A percentile compares a stretch with the other conserved stretches of the same genome.
These are phyloP conservation scores for Ophioninae sp. DNA, from an alignment of 2,888 invertebrate species.

Conservation along the genomic window DNA sequence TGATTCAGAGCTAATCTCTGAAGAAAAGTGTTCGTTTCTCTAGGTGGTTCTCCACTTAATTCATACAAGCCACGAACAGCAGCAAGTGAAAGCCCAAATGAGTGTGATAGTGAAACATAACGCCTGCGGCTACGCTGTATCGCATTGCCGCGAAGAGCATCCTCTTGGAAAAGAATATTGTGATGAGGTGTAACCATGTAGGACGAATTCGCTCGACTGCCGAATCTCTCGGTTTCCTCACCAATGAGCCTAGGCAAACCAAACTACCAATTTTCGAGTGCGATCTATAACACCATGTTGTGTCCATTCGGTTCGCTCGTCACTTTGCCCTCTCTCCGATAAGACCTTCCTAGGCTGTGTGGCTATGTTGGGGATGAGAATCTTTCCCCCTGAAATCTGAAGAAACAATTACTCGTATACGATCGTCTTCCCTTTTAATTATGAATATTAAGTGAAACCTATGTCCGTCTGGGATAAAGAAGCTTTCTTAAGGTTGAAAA, in stretches of 20 bases:
- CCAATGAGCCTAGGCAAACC: constrained; percentile 50
- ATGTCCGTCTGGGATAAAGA: too few relatives aligned
- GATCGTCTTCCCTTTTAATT: too few relatives aligned
- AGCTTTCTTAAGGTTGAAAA: too few relatives aligned
- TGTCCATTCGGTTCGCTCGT: constrained; percentile 61
- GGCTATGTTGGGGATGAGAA: neutral
- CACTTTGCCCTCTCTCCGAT: constrained; percentile 1
- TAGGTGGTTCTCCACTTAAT: constrained; percentile 56
- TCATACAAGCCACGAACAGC: constrained; percentile 69
- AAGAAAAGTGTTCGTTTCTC: neutral
- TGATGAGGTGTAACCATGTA: constrained; percentile 69
- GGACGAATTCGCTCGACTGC: constrained; percentile 62
- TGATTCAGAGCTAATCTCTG: neutral
- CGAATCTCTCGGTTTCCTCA: constrained; percentile 4
- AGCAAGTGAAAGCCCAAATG: constrained; percentile 69
- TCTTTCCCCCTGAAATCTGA: neutral
- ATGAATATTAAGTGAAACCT: too few relatives aligned
- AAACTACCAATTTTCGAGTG: constrained; percentile 60
- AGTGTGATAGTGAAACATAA: constrained; percentile 70
- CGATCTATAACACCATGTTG: constrained; percentile 65
- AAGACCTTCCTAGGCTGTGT: neutral
- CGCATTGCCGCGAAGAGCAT: constrained; percentile 71
- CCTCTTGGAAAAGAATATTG: constrained; percentile 70
- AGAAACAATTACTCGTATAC: neutral
- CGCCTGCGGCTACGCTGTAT: constrained; percentile 67